These are phyloP conservation scores for Diadophis punctatus DNA, from an alignment of 2,113 vertebrate genomes.

Conservation along the genomic window DNA sequence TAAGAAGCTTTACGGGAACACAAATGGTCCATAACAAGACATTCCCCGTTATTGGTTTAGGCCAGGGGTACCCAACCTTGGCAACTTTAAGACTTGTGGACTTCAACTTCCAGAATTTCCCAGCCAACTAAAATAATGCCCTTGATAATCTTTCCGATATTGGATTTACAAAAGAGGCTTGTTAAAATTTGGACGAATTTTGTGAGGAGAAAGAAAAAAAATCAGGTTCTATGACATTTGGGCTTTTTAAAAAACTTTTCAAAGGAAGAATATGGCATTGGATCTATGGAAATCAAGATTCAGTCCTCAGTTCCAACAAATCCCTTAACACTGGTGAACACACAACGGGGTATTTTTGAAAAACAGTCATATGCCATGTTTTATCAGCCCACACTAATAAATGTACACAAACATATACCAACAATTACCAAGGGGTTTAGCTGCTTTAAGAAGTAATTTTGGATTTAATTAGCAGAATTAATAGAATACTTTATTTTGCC, in stretches of 20 bases:
- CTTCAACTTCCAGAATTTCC: background rate
- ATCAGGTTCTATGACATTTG: background rate
- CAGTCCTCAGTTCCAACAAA: background rate
- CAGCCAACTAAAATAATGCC: background rate
- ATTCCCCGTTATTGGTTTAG: background rate
- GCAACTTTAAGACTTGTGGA: background rate
- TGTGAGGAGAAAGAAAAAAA: background rate
- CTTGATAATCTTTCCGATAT: background rate
- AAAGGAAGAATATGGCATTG: background rate
- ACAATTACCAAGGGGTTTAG: background rate
- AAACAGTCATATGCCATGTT: background rate
- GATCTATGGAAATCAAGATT: background rate
- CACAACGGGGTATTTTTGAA: background rate
- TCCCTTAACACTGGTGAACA: background rate
- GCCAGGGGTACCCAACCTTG: background rate
- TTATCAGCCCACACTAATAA: background rate
- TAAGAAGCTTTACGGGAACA: background rate
- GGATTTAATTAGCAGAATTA: background rate
- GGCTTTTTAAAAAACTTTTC: background rate
- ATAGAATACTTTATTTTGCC: background rate
- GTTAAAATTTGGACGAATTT: background rate
- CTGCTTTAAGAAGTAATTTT: background rate
- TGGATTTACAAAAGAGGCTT: background rate
- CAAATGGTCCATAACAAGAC: background rate
- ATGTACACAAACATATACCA: background rate